Evolutionary conservation across 2,113 vertebrate species (phyloP).

Genomic region (Chaenogobius annularis): DNA sequence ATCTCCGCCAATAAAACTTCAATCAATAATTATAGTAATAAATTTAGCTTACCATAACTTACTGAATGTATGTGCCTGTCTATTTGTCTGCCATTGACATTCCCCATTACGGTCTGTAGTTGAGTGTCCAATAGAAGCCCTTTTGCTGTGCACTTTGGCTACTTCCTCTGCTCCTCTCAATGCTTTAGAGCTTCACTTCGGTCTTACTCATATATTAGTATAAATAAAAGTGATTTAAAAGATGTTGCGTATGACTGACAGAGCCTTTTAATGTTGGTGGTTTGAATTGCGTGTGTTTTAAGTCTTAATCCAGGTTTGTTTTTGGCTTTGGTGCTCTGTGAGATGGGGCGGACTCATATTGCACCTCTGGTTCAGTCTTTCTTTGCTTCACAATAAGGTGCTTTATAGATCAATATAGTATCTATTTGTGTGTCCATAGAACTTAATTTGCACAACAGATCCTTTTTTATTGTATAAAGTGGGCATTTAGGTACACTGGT

Average conservation of each 20-base stretch:
- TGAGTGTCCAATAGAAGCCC: constrained; percentile 9
- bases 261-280: constrained; percentile 43
- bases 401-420: constrained; percentile 2
- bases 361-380: background rate
- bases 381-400: background rate
- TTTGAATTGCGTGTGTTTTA: constrained; percentile 62
- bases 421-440: background rate
- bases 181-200: constrained; percentile 57
- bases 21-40: background rate
- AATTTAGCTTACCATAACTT: background rate
- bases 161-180: constrained; percentile 52
- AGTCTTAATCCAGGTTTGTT: constrained; percentile 55
- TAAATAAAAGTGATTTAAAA: constrained; percentile 30
- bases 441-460: background rate
- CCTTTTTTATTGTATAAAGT: background rate
- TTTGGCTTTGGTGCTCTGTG: constrained; percentile 37
- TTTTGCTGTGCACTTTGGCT: constrained; percentile 31
- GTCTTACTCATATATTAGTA: constrained; percentile 56
- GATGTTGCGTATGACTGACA: constrained; percentile 77
- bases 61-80: background rate
- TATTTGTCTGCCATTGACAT: background rate
- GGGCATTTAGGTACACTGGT: background rate
- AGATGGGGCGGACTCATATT: constrained; percentile 32
- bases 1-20: background rate
- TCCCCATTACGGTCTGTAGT: constrained; percentile 28